Percentiles rank a stretch among this genome's conserved stretches.
These are phyloP conservation scores for Mantis religiosa DNA, from an alignment of 2,888 invertebrate species.

Conservation along the genomic window DNA sequence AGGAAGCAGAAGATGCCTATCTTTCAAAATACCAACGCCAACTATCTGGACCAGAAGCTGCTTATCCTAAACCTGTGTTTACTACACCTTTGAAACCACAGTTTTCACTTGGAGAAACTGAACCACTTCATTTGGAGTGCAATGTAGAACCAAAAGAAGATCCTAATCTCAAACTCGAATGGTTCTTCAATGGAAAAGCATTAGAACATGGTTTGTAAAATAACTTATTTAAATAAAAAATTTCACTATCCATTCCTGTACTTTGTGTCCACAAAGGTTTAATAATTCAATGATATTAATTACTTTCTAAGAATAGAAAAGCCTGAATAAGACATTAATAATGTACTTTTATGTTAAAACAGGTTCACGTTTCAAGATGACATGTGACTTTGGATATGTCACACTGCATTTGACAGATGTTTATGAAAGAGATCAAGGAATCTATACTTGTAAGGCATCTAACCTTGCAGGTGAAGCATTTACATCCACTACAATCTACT, in stretches of 20 bases:
- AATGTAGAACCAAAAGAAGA: conserved; percentile 92
- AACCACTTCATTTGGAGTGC: conserved; percentile 87
- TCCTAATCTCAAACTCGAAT: conserved; percentile 85
- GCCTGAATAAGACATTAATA: neutral
- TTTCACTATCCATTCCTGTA: neutral
- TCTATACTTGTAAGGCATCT: conserved; percentile 87
- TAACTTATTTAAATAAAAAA: neutral
- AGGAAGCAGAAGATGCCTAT: conserved; percentile 81
- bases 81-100: conserved; percentile 76
- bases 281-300: neutral
- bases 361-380: conserved; percentile 82
- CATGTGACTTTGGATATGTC: conserved; percentile 94
- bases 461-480: conserved; percentile 88
- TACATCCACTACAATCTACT: conserved; percentile 84
- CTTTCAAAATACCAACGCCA: conserved; percentile 67
- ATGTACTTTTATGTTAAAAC: neutral
- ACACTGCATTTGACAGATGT: conserved; percentile 89
- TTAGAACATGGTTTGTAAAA: conserved; percentile 63
- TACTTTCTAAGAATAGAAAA: neutral
- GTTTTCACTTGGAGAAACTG: conserved; percentile 75
- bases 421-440: conserved; percentile 89
- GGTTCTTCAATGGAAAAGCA: conserved; percentile 90
- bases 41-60: conserved; percentile 65
- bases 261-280: neutral
- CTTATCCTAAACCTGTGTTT: conserved; percentile 83